These are phyloP conservation scores for Sycophaga agraensis DNA, from an alignment of 1,140 invertebrate species.

Conservation along the genomic window DNA sequence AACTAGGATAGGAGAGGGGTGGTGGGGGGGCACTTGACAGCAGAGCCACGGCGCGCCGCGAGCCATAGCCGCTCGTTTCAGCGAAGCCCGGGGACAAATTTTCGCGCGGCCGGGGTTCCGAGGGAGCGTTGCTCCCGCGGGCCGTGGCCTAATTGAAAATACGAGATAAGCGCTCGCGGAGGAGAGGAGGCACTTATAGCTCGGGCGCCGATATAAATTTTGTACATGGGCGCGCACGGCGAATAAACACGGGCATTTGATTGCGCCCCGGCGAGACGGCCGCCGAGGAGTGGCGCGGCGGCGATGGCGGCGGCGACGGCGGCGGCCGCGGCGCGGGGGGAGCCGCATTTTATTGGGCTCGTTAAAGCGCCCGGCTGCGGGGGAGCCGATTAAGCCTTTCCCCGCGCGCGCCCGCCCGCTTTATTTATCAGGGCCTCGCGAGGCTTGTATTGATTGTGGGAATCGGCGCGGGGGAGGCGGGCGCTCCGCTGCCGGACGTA, in stretches of 20 bases:
- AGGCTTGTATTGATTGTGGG: no score
- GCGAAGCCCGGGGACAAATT: conserved; percentile 5
- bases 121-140: background rate
- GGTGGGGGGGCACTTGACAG: no score
- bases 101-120: background rate
- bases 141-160: conserved; percentile 24
- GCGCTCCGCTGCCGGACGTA: no score
- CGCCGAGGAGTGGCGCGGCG: background rate
- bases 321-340: background rate
- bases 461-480: no score
- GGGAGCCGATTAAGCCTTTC: no score
- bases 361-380: no score
- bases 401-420: no score
- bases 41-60: no score
- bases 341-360: no score
- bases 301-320: background rate
- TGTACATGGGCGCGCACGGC: background rate
- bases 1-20: no score
- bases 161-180: conserved; percentile 3
- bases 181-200: background rate
- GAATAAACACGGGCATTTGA: conserved; percentile 15
- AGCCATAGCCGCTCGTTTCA: no score
- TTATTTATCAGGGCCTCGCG: no score
- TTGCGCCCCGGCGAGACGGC: background rate
- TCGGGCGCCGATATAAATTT: conserved; percentile 23